Conservation (phyloP, 1,140 invertebrate genomes). For the Ooceraea biroi region DNA sequence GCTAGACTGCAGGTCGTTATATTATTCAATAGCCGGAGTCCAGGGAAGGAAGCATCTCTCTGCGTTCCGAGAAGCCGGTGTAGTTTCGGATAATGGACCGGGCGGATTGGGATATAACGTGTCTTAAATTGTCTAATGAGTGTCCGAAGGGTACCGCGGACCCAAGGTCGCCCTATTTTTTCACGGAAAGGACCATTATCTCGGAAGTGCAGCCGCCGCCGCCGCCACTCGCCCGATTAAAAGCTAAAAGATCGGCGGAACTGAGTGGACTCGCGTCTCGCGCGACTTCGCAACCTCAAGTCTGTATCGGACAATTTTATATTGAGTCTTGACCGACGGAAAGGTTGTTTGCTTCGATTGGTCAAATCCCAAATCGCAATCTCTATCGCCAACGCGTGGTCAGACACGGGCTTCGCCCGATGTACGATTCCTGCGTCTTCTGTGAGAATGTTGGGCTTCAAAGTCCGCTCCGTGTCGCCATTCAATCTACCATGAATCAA, state of each 20-base stretch:
- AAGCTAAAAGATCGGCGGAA: not conserved
- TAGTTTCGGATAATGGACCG: slow-evolving; percentile 82
- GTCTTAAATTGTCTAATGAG: slow-evolving; percentile 86
- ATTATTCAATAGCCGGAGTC: slow-evolving; percentile 78
- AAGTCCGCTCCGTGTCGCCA: no score
- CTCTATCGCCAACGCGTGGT: no score
- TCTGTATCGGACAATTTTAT: no score
- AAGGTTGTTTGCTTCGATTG: no score
- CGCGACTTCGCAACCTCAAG: not conserved
- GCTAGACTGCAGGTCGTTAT: slow-evolving; percentile 71
- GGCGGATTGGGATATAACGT: slow-evolving; percentile 84
- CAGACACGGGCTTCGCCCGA: no score
- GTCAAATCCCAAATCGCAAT: no score
- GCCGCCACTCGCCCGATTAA: slow-evolving; percentile 16
- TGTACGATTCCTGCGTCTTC: no score
- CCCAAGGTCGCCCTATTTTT: slow-evolving; percentile 79
- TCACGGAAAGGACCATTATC: slow-evolving; percentile 69
- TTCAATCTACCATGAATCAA: no score
- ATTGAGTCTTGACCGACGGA: no score
- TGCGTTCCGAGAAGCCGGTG: slow-evolving; percentile 79
- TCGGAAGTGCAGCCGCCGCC: slow-evolving; percentile 29
- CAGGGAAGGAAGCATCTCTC: slow-evolving; percentile 67
- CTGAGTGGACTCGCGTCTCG: not conserved
- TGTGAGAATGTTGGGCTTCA: no score
- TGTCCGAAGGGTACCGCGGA: slow-evolving; percentile 79